Evolutionary conservation across 1,140 invertebrate genomes (phyloP).

Genomic region (Tetraneura akinire): DNA sequence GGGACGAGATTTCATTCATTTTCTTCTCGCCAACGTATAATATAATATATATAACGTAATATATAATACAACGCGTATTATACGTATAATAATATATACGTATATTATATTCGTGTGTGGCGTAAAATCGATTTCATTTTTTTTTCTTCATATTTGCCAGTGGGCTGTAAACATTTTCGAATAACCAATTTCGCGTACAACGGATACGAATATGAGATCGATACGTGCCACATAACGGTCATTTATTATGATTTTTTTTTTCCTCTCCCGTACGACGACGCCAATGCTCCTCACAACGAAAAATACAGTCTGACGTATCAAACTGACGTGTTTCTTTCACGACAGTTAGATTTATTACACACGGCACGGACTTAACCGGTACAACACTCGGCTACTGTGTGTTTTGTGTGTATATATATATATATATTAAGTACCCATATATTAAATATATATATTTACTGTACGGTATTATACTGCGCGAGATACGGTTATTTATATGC

Average conservation of each 20-base stretch:
- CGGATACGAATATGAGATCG: conserved; percentile 1
- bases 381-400: neutral
- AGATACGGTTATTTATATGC: too few relatives aligned
- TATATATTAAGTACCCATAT: neutral
- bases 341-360: conserved; percentile 41
- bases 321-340: conserved; percentile 44
- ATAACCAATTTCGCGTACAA: conserved; percentile 36
- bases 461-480: too few relatives aligned
- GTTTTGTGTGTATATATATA: neutral
- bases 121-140: neutral
- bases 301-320: conserved; percentile 35
- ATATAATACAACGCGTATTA: too few relatives aligned
- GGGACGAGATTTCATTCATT: too few relatives aligned
- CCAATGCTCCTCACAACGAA: conserved; percentile 1
- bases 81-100: too few relatives aligned
- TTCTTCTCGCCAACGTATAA: too few relatives aligned
- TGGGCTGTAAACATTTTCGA: conserved; percentile 8
- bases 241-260: conserved; percentile 47
- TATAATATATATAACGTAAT: too few relatives aligned
- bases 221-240: neutral
- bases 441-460: too few relatives aligned
- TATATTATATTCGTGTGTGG: neutral
- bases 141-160: neutral
- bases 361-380: neutral
- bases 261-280: neutral